Base-by-base conservation (phyloP, 2,888 invertebrate genomes). In the Lepetodrilus schrolli region DNA sequence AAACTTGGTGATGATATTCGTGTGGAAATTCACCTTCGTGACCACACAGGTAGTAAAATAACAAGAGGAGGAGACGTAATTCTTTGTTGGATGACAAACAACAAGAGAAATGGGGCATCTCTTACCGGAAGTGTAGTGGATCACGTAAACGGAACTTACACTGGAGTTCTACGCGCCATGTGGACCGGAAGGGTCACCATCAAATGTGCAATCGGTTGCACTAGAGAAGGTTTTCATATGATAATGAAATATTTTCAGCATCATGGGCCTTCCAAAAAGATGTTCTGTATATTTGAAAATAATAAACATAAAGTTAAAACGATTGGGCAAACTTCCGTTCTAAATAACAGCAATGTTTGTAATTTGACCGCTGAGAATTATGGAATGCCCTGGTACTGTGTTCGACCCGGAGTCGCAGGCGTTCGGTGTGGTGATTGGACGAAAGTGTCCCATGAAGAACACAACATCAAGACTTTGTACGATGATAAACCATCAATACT, bases 321-420 rank as follows among this genome's bases (percentile, higher is more conserved):
- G 17, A 26, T 30, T 5, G 58, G 58, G 3, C 34, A 26, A 17
- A 23, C 58, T 30, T 34, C 17, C 17, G 58, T 58, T 58, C 58
- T 17, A 10, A 30, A 30, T 2, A 17, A 58, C 7, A 4, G 0
- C 13, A 2, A n/a, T 30, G 13, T 58, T 30, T 58, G 58, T 21
- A 58, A 58, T n/a, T 30, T 58, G 17, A 58, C 58, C 17, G 58
- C 58, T 30, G 58, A 58, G 17, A 58, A 58, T 17, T 58, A 58
- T 17, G 58, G 58, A 4, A 30, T 58, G 13, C 58, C 58, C 30
- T 58, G 58, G 58, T 58, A 26, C 21, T 58, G 58, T 58, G 58
- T 3, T 4, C 26, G 34, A 58, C 58, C 58, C 2, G 30, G 34
- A 30, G n/a, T 7, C 21, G 34, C 30, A 7, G 1, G 26, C 17